phyloP scores from a whole-genome alignment of 2,888 invertebrate genomes.

The Diloba caeruleocephala region DNA sequence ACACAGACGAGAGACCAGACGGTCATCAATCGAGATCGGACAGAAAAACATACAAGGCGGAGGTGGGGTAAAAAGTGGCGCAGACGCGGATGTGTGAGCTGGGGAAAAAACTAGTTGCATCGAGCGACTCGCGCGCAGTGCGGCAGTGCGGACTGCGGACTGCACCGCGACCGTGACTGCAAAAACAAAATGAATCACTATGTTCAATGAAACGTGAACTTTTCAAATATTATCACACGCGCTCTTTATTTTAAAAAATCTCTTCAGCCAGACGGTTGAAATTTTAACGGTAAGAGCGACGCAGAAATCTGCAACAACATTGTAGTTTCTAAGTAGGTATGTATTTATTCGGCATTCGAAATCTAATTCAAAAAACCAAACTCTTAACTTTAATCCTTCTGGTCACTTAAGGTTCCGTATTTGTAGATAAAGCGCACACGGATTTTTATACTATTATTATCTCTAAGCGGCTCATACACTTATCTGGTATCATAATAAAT shows the following conservation, averaged over 20 bases:
- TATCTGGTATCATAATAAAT: conserved; percentile 48
- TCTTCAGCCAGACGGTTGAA: conserved; percentile 12
- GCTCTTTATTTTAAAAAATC: conserved; percentile 8
- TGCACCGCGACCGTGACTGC: conserved; percentile 12
- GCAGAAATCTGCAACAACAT: conserved; percentile 28
- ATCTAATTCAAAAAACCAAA: conserved; percentile 43
- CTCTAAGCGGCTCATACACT: conserved; percentile 44
- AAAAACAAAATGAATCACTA: conserved; percentile 41
- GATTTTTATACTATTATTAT: conserved; percentile 49
- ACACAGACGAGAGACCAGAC: conserved; percentile 74
- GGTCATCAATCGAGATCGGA: conserved; percentile 75
- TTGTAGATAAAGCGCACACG: conserved; percentile 30
- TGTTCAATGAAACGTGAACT: conserved; percentile 51
- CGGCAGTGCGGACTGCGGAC: conserved; percentile 3
- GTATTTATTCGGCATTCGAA: conserved; percentile 41
- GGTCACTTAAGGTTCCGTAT: conserved; percentile 45
- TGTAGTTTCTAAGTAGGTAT: too few species aligned
- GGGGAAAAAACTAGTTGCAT: conserved; percentile 75
- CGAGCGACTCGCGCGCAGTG: conserved; percentile 61
- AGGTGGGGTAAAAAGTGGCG: conserved; percentile 76
- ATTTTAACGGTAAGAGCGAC: conserved; percentile 25
- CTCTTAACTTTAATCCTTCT: conserved; percentile 32
- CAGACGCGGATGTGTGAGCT: conserved; percentile 79
- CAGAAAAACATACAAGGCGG: conserved; percentile 75
- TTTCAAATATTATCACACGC: conserved; percentile 27